phyloP scores from a whole-genome alignment of 2,113 vertebrate genomes.

The Prionailurus bengalensis region DNA sequence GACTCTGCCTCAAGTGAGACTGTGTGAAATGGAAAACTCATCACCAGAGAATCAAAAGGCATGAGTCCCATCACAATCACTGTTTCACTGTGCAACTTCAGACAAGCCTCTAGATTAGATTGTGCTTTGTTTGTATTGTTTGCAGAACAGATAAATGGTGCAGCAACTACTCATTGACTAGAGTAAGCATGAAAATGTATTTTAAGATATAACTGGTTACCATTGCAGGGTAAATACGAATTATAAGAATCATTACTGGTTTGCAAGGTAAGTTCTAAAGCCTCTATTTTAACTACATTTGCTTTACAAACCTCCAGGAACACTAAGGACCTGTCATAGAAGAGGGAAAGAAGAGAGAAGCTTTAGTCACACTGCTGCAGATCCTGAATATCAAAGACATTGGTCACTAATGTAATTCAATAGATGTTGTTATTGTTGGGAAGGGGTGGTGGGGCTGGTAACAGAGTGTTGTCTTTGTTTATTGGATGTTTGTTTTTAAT shows the following conservation, averaged over 20 bases:
- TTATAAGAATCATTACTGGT: not conserved
- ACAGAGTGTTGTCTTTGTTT: conserved; percentile 18
- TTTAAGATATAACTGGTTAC: conserved; percentile 32
- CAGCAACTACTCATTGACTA: not conserved
- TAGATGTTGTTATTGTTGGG: not conserved
- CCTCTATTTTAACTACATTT: conserved; percentile 14
- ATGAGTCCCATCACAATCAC: no score
- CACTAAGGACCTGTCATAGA: not conserved
- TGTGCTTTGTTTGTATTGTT: not conserved
- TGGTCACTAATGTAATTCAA: not conserved
- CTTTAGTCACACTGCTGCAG: not conserved
- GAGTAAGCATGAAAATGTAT: not conserved
- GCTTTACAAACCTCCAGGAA: not conserved
- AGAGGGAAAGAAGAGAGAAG: not conserved
- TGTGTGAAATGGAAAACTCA: not conserved
- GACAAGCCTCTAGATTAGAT: not conserved
- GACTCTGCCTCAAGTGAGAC: not conserved
- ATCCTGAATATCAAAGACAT: not conserved
- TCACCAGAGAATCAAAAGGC: not conserved
- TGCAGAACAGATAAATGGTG: not conserved
- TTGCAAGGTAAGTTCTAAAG: not conserved
- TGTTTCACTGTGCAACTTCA: not conserved
- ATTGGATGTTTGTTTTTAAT: not conserved
- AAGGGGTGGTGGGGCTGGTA: not conserved
- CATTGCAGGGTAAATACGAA: not conserved